Evolutionary conservation across 2,113 vertebrate species (phyloP), one percentile per base, ranked within the genome.

Genomic region (Ploceus nigricollis): DNA sequence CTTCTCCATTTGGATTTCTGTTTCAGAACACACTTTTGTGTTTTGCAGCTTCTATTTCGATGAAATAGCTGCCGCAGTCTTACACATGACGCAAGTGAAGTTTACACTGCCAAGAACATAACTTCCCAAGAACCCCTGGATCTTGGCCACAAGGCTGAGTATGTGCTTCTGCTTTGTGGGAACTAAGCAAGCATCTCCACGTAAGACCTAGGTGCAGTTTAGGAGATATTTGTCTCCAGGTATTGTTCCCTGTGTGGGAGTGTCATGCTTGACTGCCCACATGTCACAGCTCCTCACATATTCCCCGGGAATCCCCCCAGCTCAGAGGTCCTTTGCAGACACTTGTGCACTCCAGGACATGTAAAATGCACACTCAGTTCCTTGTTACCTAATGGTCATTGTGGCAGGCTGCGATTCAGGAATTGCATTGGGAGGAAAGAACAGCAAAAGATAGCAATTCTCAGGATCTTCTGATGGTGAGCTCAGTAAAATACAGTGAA

Each of bases 221-320:
- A 31, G 42, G 44, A 78, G 22, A 20, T 18, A 39, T 23, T n/a
- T 72, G n/a, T 30, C 35, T 82, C 6, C 39, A 75, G 35, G 15
- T 16, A 8, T 30, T 89, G 11, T 10, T 87, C 9, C 10, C 7
- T 39, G 9, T 20, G 8, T 56, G n/a, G 16, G 53, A 15, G 4
- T 48, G 24, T 15, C 15, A 8, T 48, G 19, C 48, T 60, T 39
- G 35, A 8, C 23, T 63, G 14, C 30, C 39, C 33, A 18, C 5
- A 16, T 0, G 2, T 19, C 40, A 61, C 11, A 13, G 1, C 2
- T 69, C 76, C 28, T 80, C 58, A 15, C 1, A 1, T 42, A 58
- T 50, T 78, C 6, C 27, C 4, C 47, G 68, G 77, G 48, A 82
- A 64, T 40, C 4, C 15, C 4, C 25, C 2, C 11, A 73, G 24